Base-by-base conservation (phyloP, 2,113 vertebrate species). In the Poicephalus gulielmi region DNA sequence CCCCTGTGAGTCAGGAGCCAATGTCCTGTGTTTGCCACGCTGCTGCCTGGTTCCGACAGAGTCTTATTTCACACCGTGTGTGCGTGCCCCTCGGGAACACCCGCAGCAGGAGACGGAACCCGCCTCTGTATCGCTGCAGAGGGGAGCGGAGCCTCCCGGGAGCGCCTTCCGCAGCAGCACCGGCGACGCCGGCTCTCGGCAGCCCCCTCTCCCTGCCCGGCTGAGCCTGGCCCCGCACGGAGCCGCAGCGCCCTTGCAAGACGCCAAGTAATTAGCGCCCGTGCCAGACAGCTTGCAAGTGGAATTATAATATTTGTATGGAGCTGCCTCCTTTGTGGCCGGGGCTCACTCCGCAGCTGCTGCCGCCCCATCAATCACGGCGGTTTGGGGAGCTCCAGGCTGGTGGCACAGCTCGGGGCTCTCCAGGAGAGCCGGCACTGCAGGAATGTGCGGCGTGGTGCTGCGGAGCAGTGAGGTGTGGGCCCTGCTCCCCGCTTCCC, bases 311-410 rank as follows among this genome's bases (percentile, higher is more conserved):
- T 92, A 66, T 94, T 90, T 89, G 78, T 95, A 83, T 96, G 96
- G 95, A 86, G 91, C 57, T 35, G 33, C 57, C 22, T 91, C 94
- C 96, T 94, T 96, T 95, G 92, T 94, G 57, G 57, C 88, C 93
- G 81, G 77, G 77, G 94, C 88, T 86, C 93, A 80, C 92, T 97
- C 88, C 35, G 63, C 97, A 98, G 97, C 98, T 97, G 96, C 97
- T 22, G 39, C 88, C 90, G 90, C 70, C 84, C 95, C 91, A 87
- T 97, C 97, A 96, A 35, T 97, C 96, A 95, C 3, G 18, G 87
- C 33, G 44, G 31, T 77, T 75, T 79, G 35, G 62, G 89, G 60
- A 83, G 86, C 37, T 46, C 15, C 52, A 86, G 84, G 82, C 30
- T 81, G 90, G 75, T 62, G 13, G 50, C 53, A 37, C 75, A 83